A percentile compares a stretch with the other conserved stretches of the same genome.
phyloP scores from a whole-genome alignment of 2,797 vertebrate species.

The Psittacula echo region DNA sequence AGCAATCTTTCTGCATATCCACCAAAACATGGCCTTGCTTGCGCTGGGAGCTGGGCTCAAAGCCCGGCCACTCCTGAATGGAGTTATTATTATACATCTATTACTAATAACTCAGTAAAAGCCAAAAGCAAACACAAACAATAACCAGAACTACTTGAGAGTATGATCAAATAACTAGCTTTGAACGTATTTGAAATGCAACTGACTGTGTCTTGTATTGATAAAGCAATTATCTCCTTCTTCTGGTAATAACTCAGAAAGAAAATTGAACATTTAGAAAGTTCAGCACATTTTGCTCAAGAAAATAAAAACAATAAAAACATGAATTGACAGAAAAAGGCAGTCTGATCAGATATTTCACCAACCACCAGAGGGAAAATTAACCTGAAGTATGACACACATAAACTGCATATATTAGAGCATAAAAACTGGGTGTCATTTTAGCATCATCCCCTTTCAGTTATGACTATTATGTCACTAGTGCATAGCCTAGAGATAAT shows the following conservation, averaged over 20 bases:
- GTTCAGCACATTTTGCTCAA: slow-evolving; percentile 27
- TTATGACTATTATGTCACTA: neutral
- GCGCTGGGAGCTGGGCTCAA: neutral
- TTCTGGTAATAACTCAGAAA: slow-evolving; percentile 37
- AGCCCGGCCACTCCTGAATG: rapidly evolving
- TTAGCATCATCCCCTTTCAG: neutral
- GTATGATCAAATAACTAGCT: neutral
- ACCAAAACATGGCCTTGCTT: neutral
- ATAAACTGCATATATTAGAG: neutral
- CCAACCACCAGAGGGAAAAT: neutral
- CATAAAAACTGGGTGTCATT: neutral
- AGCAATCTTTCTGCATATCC: neutral
- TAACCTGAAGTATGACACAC: neutral
- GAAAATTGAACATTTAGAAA: slow-evolving; percentile 46
- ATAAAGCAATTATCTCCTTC: slow-evolving; percentile 61
- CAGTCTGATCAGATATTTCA: neutral
- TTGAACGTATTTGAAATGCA: slow-evolving; percentile 42
- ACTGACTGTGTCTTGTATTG: slow-evolving; percentile 20
- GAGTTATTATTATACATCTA: neutral
- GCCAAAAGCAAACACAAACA: neutral
- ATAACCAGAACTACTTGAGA: neutral
- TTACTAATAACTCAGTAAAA: neutral
- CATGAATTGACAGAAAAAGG: neutral
- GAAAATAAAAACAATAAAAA: slow-evolving; percentile 10
- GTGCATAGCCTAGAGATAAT: neutral